These are phyloP conservation scores for Meriones psammophilus DNA, from an alignment of 2,797 vertebrate genomes.

Conservation along the genomic window DNA sequence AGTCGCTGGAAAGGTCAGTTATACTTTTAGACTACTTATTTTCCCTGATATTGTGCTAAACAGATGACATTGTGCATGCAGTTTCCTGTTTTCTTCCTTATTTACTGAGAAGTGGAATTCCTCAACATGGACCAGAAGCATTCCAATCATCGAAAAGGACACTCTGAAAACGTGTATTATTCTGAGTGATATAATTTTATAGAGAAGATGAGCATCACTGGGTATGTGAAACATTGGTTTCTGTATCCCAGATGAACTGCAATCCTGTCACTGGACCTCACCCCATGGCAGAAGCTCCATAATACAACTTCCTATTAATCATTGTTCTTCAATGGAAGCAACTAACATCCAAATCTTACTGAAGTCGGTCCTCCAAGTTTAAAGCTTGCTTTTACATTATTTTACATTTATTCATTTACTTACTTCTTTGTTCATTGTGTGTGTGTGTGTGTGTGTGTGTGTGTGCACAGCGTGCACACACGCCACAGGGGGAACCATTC, in stretches of 20 bases:
- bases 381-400: not conserved
- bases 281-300: not conserved
- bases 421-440: not conserved
- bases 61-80: constrained; percentile 50
- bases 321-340: constrained; percentile 20
- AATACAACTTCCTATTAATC: not conserved
- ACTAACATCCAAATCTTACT: not conserved
- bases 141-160: constrained; percentile 41
- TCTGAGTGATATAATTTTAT: not conserved
- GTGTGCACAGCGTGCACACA: not conserved
- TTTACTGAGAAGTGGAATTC: constrained; percentile 29
- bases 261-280: not conserved
- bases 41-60: constrained; percentile 32
- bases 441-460: not conserved
- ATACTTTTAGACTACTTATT: not conserved
- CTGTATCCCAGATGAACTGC: not conserved
- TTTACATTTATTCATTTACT: not conserved
- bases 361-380: not conserved
- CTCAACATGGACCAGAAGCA: constrained; percentile 41
- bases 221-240: not conserved
- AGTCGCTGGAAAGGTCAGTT: constrained; percentile 56
- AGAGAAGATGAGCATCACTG: constrained; percentile 1
- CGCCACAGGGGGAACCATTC: not conserved
- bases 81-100: constrained; percentile 28
- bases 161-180: not conserved